phyloP scores from a whole-genome alignment of 2,113 vertebrate genomes.

The Colistium nudipinnis region DNA sequence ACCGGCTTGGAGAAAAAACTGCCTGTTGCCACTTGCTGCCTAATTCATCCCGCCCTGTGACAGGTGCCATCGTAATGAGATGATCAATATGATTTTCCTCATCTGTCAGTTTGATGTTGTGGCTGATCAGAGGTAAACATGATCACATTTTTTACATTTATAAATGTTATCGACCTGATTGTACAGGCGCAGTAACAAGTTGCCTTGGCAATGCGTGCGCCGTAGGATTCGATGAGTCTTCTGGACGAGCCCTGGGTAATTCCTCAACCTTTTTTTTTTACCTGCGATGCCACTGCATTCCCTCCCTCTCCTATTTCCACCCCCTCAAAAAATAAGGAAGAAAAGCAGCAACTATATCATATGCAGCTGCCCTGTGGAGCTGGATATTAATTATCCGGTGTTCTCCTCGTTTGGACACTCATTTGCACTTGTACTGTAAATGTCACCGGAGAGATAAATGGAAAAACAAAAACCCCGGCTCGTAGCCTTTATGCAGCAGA shows the following conservation, averaged over 20 bases:
- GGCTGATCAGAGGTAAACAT: too few species aligned
- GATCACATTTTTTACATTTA: too few species aligned
- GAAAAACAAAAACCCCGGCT: slow-evolving; percentile 72
- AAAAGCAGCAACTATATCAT: slow-evolving; percentile 71
- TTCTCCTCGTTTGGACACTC: slow-evolving; percentile 75
- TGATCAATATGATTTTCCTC: too few species aligned
- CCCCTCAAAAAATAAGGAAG: slow-evolving; percentile 61
- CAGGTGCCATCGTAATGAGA: too few species aligned
- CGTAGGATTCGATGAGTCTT: too few species aligned
- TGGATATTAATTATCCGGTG: slow-evolving; percentile 75
- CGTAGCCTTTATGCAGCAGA: slow-evolving; percentile 69
- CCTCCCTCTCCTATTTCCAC: slow-evolving; percentile 23
- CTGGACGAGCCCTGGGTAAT: slow-evolving; percentile 5
- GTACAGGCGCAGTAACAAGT: neutral
- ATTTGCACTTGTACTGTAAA: slow-evolving; percentile 81
- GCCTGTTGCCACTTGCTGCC: too few species aligned
- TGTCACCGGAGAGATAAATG: slow-evolving; percentile 78
- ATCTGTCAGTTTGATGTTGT: too few species aligned
- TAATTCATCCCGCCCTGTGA: too few species aligned
- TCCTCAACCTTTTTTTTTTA: slow-evolving; percentile 42
- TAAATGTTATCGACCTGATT: too few species aligned
- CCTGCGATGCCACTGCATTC: slow-evolving; percentile 44
- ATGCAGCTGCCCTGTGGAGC: slow-evolving; percentile 67
- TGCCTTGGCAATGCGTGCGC: neutral
- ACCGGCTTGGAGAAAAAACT: too few species aligned